Conservation (phyloP, 2,797 vertebrate genomes). For the Megaceryle alcyon region DNA sequence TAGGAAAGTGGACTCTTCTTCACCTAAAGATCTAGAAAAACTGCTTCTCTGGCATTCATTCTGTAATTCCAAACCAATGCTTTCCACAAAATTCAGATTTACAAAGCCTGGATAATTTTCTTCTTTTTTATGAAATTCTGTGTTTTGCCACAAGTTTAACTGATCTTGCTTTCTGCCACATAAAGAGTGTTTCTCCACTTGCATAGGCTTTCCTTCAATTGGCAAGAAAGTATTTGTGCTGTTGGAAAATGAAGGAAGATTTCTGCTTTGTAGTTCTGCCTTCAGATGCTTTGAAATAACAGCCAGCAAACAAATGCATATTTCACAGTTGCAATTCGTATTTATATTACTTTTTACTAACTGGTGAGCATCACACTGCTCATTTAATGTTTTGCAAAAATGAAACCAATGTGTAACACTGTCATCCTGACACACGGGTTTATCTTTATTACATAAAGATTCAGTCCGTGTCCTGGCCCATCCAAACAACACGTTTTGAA, state of each 20-base stretch:
- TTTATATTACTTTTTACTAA: not conserved
- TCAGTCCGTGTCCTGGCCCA: not conserved
- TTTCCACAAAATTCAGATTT: constrained; percentile 13
- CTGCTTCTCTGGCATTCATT: not conserved
- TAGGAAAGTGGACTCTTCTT: not conserved
- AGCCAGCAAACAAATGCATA: not conserved
- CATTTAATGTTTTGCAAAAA: not conserved
- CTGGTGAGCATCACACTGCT: not conserved
- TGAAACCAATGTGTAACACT: not conserved
- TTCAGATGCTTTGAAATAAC: constrained; percentile 25
- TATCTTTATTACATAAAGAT: not conserved
- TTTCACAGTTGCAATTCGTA: not conserved
- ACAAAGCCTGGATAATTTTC: not conserved
- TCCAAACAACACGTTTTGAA: not conserved
- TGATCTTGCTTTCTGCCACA: not conserved
- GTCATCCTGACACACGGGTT: not conserved
- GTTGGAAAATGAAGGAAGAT: not conserved
- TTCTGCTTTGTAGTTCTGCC: not conserved
- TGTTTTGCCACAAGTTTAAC: constrained; percentile 18
- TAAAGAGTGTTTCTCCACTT: not conserved
- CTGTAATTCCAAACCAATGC: not conserved
- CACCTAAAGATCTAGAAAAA: not conserved
- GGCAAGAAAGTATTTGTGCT: not conserved
- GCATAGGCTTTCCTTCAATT: not conserved
- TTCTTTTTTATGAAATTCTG: not conserved